Conservation (phyloP, 2,113 vertebrate genomes). For the Heterochromis multidens region DNA sequence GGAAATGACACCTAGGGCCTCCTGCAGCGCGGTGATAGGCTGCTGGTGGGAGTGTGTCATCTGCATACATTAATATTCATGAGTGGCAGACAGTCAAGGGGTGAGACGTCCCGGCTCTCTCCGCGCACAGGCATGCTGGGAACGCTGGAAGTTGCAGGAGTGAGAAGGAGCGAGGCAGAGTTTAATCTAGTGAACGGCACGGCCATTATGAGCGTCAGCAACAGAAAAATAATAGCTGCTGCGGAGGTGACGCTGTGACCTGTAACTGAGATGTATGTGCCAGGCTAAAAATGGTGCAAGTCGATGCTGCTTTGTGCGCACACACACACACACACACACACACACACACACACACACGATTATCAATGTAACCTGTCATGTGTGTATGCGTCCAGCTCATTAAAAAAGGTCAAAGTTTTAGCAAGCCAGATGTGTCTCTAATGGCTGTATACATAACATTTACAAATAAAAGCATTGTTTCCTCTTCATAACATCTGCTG, state of each 20-base stretch:
- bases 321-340: background rate
- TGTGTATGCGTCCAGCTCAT: slow-evolving; percentile 3
- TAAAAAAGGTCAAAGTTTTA: slow-evolving; percentile 17
- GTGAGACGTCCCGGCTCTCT: slow-evolving; percentile 34
- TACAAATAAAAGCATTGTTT: slow-evolving; percentile 50
- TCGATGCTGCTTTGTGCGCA: background rate
- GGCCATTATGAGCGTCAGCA: slow-evolving; percentile 24
- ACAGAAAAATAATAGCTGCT: slow-evolving; percentile 31
- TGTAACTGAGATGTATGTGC: slow-evolving; percentile 10
- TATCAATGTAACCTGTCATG: background rate
- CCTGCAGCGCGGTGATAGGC: slow-evolving; percentile 58
- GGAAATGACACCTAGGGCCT: slow-evolving; percentile 56
- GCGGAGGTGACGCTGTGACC: slow-evolving; percentile 19
- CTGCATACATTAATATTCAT: slow-evolving; percentile 74
- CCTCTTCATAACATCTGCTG: slow-evolving; percentile 62
- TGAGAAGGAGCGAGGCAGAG: slow-evolving; percentile 24
- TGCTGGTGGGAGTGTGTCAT: slow-evolving; percentile 60
- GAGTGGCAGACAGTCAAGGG: slow-evolving; percentile 45
- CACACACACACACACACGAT: no score
- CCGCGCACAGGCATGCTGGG: slow-evolving; percentile 2
- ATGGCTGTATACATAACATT: slow-evolving; percentile 46
- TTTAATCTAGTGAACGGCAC: slow-evolving; percentile 47
- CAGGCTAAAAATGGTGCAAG: background rate
- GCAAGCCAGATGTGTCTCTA: slow-evolving; percentile 53
- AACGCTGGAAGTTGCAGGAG: slow-evolving; percentile 12